phyloP scores from a whole-genome alignment of 2,888 invertebrate species.

The Caradrina kadenii region DNA sequence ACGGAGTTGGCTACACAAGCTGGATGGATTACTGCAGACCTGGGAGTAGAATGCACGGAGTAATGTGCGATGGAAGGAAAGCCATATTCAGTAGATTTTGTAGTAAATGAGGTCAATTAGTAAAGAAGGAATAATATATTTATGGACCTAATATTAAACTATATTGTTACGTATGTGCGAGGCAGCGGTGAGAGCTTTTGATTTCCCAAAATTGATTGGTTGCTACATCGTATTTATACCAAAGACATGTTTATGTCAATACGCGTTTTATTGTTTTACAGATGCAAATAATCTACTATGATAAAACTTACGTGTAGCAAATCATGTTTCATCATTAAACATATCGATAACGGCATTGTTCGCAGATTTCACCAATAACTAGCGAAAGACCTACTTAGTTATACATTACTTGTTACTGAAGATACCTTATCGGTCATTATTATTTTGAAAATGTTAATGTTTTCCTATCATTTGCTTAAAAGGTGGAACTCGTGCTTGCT shows the following conservation, averaged over 20 bases:
- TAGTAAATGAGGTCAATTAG: not conserved
- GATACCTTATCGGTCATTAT: constrained; percentile 38
- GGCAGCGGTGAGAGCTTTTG: not conserved
- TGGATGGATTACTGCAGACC: too few species aligned
- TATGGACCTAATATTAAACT: constrained; percentile 3
- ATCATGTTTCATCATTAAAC: constrained; percentile 26
- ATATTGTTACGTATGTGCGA: too few species aligned
- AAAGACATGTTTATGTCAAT: not conserved
- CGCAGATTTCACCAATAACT: constrained; percentile 4
- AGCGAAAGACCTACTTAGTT: constrained; percentile 2
- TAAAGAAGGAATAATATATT: not conserved
- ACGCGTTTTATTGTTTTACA: not conserved
- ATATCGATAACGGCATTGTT: constrained; percentile 28
- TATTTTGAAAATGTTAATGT: constrained; percentile 34
- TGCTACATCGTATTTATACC: not conserved
- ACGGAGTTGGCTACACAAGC: too few species aligned
- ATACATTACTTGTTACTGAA: not conserved
- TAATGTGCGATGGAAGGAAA: too few species aligned
- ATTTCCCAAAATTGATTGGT: not conserved
- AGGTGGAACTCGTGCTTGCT: constrained; percentile 10
- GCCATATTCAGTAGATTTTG: too few species aligned
- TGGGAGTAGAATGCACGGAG: too few species aligned
- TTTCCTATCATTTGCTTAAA: constrained; percentile 20
- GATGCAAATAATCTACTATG: not conserved
- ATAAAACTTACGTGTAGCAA: constrained; percentile 19